Percentiles rank a stretch among this genome's conserved stretches.
Evolutionary conservation across 2,797 vertebrate genomes (phyloP).

Genomic region (Psittacula echo): DNA sequence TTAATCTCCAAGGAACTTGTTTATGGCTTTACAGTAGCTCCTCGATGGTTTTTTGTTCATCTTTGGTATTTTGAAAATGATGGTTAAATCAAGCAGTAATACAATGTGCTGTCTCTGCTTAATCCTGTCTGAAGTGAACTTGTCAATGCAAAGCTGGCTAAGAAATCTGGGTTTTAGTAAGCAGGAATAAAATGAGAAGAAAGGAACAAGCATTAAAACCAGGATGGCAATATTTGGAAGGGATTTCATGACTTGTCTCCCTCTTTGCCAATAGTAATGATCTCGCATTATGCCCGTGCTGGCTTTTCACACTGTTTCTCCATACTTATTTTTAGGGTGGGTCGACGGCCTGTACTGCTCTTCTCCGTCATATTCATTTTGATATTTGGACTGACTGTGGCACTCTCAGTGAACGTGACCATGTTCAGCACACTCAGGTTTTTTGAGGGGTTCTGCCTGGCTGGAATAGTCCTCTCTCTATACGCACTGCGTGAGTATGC

Average conservation of each 20-base stretch:
- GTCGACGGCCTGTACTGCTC: slow-evolving; percentile 91
- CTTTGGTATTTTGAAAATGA: neutral
- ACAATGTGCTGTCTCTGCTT: neutral
- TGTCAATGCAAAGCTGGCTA: neutral
- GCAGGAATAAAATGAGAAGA: neutral
- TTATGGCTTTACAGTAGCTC: neutral
- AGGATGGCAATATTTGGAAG: neutral
- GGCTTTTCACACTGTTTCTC: slow-evolving; percentile 22
- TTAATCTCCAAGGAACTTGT: neutral
- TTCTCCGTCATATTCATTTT: slow-evolving; percentile 92
- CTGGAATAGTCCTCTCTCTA: slow-evolving; percentile 92
- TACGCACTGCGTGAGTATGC: slow-evolving; percentile 92
- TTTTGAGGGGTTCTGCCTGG: slow-evolving; percentile 97
- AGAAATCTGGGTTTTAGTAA: neutral
- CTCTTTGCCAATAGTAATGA: neutral
- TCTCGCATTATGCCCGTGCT: neutral
- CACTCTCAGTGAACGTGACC: slow-evolving; percentile 92
- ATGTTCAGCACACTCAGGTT: slow-evolving; percentile 99
- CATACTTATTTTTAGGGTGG: slow-evolving; percentile 81
- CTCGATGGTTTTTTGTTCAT: neutral
- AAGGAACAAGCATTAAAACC: neutral
- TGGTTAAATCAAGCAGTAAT: neutral
- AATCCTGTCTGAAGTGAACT: neutral
- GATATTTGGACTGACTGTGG: slow-evolving; percentile 93
- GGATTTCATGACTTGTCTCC: neutral